These are phyloP conservation scores for Notolabrus celidotus DNA, from an alignment of 2,797 vertebrate genomes.

Conservation along the genomic window DNA sequence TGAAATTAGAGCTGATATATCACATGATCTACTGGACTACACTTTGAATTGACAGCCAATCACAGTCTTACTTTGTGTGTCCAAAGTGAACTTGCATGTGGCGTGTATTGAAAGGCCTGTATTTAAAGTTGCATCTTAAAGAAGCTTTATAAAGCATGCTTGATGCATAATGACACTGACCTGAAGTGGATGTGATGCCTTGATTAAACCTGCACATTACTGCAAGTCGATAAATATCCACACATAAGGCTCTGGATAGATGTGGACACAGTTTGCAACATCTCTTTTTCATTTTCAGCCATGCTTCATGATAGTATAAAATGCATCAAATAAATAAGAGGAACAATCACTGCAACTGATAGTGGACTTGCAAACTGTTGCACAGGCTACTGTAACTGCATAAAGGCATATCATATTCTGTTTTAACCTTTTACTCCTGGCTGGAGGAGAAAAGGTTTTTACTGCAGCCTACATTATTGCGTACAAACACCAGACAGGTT, in stretches of 20 bases:
- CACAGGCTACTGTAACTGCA: slow-evolving; percentile 55
- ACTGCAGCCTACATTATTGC: slow-evolving; percentile 71
- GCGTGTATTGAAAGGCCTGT: slow-evolving; percentile 2
- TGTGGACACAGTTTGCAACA: neutral
- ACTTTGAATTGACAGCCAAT: no score
- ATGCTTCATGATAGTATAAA: slow-evolving; percentile 20
- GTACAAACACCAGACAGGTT: slow-evolving; percentile 62
- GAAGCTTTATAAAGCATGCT: slow-evolving; percentile 4
- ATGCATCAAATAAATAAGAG: slow-evolving; percentile 14
- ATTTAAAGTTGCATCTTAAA: slow-evolving; percentile 9
- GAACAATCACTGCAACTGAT: slow-evolving; percentile 11
- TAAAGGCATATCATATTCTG: slow-evolving; percentile 48
- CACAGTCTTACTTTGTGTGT: neutral
- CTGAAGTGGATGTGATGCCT: no score
- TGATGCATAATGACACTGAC: slow-evolving; percentile 3
- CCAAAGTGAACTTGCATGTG: slow-evolving; percentile 1
- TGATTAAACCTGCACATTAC: slow-evolving; percentile 13
- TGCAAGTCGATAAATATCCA: no score
- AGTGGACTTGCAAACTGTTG: slow-evolving; percentile 16
- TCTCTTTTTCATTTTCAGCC: slow-evolving; percentile 2
- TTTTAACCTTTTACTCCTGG: slow-evolving; percentile 45
- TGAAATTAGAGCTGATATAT: neutral
- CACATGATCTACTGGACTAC: neutral
- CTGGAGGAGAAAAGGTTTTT: slow-evolving; percentile 34
- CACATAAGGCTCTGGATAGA: slow-evolving; percentile 27